Conservation (phyloP, 2,113 vertebrate genomes). For the Callithrix jacchus region DNA sequence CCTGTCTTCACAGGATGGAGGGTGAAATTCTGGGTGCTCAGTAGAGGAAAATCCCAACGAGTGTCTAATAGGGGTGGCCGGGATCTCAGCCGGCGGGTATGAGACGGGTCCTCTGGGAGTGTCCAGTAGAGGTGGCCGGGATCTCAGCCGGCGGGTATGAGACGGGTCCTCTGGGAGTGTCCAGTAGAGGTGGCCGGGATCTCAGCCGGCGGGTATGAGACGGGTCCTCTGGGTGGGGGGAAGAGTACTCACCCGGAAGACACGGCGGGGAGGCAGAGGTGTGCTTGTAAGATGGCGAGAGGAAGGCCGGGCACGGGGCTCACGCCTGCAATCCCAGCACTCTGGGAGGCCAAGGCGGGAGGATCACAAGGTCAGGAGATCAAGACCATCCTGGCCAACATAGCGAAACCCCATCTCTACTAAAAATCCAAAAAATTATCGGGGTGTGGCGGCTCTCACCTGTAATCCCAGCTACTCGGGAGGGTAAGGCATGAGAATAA, state of each 20-base stretch:
- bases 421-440: too few relatives aligned
- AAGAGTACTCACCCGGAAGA: background rate
- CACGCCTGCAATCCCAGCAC: too few relatives aligned
- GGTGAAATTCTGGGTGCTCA: background rate
- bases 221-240: background rate
- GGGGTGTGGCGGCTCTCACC: too few relatives aligned
- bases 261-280: background rate
- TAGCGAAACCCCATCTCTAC: too few relatives aligned
- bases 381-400: too few relatives aligned
- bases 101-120: fast-evolving
- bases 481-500: too few relatives aligned
- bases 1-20: background rate
- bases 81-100: fast-evolving
- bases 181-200: background rate
- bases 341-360: too few relatives aligned
- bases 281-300: fast-evolving
- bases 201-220: fast-evolving
- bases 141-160: fast-evolving
- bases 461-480: too few relatives aligned
- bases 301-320: too few relatives aligned
- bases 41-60: background rate
- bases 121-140: background rate
- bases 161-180: too few relatives aligned
- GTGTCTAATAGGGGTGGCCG: background rate
- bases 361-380: too few relatives aligned